Evolutionary conservation across 35 echinoderm and acorn worm genomes (phyloP).

Genomic region (Lytechinus pictus): DNA sequence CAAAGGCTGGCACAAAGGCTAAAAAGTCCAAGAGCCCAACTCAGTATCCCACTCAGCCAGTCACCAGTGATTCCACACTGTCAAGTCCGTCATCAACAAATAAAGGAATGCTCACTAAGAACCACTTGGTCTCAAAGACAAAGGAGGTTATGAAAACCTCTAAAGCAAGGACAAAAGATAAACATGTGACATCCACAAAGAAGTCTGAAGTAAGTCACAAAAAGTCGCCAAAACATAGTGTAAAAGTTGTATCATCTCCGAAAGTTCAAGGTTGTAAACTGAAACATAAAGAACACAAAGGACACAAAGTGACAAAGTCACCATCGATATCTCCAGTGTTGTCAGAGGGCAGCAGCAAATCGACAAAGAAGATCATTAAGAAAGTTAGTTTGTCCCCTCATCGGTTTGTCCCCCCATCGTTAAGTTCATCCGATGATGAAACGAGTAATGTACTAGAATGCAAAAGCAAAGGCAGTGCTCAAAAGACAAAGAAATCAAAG

Average conservation of each 20-base stretch:
- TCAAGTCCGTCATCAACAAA: conserved; percentile 21
- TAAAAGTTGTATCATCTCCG: not conserved
- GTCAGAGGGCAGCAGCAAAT: conserved; percentile 33
- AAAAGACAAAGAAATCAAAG: conserved; percentile 66
- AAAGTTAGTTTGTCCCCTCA: conserved; percentile 2
- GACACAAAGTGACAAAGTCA: conserved; percentile 14
- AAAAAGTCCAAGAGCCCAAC: conserved; percentile 66
- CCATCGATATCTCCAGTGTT: conserved; percentile 21
- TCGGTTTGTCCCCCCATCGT: not conserved
- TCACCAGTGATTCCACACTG: not conserved
- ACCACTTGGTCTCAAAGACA: conserved; percentile 30
- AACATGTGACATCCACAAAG: conserved; percentile 23
- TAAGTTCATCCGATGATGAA: conserved; percentile 29
- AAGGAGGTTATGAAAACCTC: conserved; percentile 41
- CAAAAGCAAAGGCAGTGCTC: conserved; percentile 15
- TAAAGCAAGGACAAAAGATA: conserved; percentile 69
- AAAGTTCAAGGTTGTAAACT: not conserved
- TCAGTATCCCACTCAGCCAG: not conserved
- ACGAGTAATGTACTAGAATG: too few relatives aligned
- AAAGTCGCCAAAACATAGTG: not conserved
- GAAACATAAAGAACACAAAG: not conserved
- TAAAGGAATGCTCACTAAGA: conserved; percentile 29
- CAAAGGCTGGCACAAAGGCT: conserved; percentile 69
- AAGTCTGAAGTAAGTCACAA: conserved; percentile 35
- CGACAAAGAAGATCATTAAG: not conserved